Base-by-base conservation (phyloP, 2,888 invertebrate species). In the Caenorhabditis sinica region DNA sequence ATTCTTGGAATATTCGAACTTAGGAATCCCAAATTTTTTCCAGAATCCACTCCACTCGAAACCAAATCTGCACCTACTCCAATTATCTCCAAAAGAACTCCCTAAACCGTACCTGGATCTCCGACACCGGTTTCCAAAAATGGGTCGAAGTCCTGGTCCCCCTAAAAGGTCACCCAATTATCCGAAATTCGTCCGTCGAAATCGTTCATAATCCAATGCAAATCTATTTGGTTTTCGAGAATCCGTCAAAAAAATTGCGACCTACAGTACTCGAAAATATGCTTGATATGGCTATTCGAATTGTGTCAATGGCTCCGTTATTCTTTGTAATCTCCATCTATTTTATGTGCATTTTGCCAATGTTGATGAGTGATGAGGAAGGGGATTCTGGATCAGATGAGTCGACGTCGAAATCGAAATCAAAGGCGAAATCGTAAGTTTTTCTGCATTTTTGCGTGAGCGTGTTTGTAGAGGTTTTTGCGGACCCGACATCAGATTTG, bases 321-420 rank as follows among this genome's bases (percentile, higher is more conserved):
- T 36, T 36, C n/a, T 45, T 80, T 8, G 3, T 80, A 0, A 23
- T 80, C 5, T 13, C 72, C 5, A 30, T 72, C 13, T 71, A 61
- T 40, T 45, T 80, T n/a, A 80, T 80, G 65, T 53, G 33, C 17
- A 63, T 80, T 28, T 5, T 65, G 8, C 80, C 80, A 1, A 28
- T 60, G 45, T 15, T 77, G 61, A 60, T 69, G n/a, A 23, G 11
- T 8, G 63, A 73, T 20, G 17, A 17, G 60, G 60, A 25, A n/a
- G n/a, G 15, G 15, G 11, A 40, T 11, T 40, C 36, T 17, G 40
- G n/a, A n/a, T n/a, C n/a, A n/a, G n/a, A n/a, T n/a, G n/a, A n/a
- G 25, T 28, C 56, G 5, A 28, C 2, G 4, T 30, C 30, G 17
- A 17, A 33, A 4, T 60, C 58, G 6, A 60, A 30, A n/a, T 40